These are phyloP conservation scores for Ganaspis sp. DNA, from an alignment of 1,140 invertebrate genomes.

Conservation along the genomic window DNA sequence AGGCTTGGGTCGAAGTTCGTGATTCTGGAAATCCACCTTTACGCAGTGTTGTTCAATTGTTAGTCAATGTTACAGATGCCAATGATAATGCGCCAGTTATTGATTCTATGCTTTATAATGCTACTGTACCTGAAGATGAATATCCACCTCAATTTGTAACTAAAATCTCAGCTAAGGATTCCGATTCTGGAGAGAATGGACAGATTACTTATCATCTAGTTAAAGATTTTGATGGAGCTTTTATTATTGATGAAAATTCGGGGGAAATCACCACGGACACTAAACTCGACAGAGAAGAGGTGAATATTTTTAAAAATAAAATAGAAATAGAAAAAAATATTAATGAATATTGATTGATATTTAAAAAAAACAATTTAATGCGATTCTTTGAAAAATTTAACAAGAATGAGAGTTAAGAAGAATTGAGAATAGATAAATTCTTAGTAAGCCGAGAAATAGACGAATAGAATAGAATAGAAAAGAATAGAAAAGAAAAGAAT, in stretches of 20 bases:
- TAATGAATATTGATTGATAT: no score
- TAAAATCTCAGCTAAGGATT: constrained; percentile 89
- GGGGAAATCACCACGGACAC: constrained; percentile 92
- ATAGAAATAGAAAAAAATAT: no score
- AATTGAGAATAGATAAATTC: no score
- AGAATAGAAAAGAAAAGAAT: no score
- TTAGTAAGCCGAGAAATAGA: no score
- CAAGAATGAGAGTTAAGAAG: no score
- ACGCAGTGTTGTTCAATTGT: constrained; percentile 84
- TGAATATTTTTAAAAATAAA: constrained; percentile 36
- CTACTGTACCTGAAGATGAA: constrained; percentile 91
- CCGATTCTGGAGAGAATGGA: constrained; percentile 92
- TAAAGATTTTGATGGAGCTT: constrained; percentile 86
- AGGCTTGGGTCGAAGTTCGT: constrained; percentile 94
- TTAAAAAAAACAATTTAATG: no score
- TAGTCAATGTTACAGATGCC: constrained; percentile 91
- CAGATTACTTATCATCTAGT: constrained; percentile 87
- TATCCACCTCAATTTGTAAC: constrained; percentile 86
- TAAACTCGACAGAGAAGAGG: constrained; percentile 90
- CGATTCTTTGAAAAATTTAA: no score
- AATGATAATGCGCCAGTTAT: constrained; percentile 95
- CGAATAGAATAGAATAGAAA: no score
- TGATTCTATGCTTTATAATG: constrained; percentile 87
- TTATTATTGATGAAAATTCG: constrained; percentile 86
- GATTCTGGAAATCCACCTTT: constrained; percentile 89